phyloP scores from a whole-genome alignment of 1,140 invertebrate genomes.

The Chironomus tepperi region DNA sequence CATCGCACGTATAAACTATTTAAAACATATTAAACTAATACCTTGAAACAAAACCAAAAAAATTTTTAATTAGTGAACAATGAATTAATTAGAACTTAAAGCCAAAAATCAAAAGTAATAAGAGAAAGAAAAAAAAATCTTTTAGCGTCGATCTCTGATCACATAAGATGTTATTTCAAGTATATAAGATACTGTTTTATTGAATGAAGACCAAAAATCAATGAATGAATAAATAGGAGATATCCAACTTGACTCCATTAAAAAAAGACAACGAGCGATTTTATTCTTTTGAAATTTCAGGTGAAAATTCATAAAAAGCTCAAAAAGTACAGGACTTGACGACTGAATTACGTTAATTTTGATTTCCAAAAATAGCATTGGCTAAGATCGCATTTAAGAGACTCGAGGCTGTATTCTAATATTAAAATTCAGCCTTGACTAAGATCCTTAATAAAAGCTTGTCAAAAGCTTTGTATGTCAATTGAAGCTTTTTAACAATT shows the following conservation, averaged over 20 bases:
- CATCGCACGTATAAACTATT: background rate
- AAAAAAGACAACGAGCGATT: no score
- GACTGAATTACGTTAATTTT: no score
- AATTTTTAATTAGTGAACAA: background rate
- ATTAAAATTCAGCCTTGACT: no score
- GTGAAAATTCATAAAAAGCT: no score
- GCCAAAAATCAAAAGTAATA: background rate
- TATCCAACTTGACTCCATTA: background rate
- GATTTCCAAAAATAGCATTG: no score
- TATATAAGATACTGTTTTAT: background rate
- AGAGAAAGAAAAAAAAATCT: background rate
- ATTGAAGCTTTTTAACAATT: no score
- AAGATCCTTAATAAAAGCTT: no score
- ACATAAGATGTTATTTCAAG: slow-evolving; percentile 9
- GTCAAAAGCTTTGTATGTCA: no score
- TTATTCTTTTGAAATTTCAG: no score
- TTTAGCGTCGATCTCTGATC: slow-evolving; percentile 6
- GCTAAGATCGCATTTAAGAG: no score
- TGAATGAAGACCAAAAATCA: background rate
- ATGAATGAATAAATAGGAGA: background rate
- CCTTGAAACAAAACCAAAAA: background rate
- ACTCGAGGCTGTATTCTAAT: no score
- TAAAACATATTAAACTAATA: background rate
- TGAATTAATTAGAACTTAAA: background rate
- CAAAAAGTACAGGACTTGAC: no score